These are phyloP conservation scores for Myiozetetes cayanensis DNA, from an alignment of 2,113 vertebrate genomes.

Conservation along the genomic window DNA sequence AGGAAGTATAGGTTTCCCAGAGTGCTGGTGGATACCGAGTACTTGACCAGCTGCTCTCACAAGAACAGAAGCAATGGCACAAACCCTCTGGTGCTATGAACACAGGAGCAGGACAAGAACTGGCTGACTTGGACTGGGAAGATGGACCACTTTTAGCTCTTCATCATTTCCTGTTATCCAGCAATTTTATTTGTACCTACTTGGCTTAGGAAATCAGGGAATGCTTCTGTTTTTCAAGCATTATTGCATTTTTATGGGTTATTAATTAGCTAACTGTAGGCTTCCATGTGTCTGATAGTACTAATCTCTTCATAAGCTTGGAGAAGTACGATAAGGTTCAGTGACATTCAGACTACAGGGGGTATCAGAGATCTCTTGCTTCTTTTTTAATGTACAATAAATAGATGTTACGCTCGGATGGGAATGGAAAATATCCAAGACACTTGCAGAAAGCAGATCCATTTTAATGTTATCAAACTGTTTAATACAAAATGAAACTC, in stretches of 20 bases:
- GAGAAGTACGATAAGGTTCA: not conserved
- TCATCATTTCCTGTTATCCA: not conserved
- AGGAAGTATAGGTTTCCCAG: not conserved
- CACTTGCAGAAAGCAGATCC: not conserved
- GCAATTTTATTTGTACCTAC: not conserved
- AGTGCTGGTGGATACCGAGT: not conserved
- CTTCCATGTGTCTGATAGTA: not conserved
- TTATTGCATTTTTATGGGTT: not conserved
- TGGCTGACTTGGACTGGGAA: fast-evolving
- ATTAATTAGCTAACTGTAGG: not conserved
- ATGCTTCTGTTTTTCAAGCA: not conserved
- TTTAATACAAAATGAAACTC: not conserved
- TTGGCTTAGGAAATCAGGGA: not conserved
- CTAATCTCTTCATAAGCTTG: not conserved
- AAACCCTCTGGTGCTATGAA: not conserved
- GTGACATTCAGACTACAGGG: not conserved
- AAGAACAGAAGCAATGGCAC: not conserved
- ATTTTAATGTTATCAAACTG: constrained; percentile 10
- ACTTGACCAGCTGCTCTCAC: not conserved
- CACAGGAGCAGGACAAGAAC: not conserved
- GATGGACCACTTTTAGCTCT: not conserved
- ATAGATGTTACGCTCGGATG: not conserved
- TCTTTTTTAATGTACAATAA: not conserved
- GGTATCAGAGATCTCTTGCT: not conserved
- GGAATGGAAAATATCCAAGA: not conserved